A percentile compares a stretch with the other conserved stretches of the same genome.
phyloP scores from a whole-genome alignment of 1,140 invertebrate genomes.

The Drosophila triauraria region DNA sequence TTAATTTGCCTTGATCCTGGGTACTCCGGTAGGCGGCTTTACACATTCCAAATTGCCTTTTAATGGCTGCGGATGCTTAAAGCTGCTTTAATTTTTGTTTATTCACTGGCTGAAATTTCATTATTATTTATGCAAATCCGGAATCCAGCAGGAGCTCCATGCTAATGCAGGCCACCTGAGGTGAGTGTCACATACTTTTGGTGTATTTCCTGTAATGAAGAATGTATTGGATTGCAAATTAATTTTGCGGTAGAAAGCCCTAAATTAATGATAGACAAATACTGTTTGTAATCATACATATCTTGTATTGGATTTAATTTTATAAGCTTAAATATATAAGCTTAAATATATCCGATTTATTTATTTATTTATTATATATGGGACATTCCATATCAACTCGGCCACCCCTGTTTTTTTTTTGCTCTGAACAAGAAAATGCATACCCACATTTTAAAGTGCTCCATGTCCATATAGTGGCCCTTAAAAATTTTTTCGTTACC shows the following conservation, averaged over 20 bases:
- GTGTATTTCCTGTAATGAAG: neutral
- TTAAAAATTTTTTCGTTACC: too few species aligned
- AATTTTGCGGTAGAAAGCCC: neutral
- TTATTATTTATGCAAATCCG: conserved; percentile 62
- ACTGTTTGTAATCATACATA: neutral
- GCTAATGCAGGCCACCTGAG: conserved; percentile 1
- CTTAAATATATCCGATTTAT: too few species aligned
- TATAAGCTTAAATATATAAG: too few species aligned
- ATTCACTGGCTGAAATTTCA: conserved; percentile 28
- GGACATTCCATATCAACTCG: too few species aligned
- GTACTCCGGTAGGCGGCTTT: conserved; percentile 19
- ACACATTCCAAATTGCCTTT: conserved; percentile 47
- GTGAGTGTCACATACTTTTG: conserved; percentile 8
- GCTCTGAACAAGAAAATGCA: too few species aligned
- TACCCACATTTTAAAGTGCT: too few species aligned
- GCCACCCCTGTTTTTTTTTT: too few species aligned
- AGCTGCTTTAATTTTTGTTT: conserved; percentile 32
- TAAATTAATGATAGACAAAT: conserved; percentile 10
- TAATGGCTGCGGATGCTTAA: conserved; percentile 36
- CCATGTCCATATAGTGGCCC: too few species aligned
- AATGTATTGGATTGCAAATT: neutral
- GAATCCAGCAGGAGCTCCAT: conserved; percentile 6
- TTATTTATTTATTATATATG: too few species aligned
- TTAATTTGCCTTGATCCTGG: conserved; percentile 53
- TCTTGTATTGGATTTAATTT: too few species aligned